Conservation (phyloP, 2,113 vertebrate genomes). For the Oriolus oriolus region DNA sequence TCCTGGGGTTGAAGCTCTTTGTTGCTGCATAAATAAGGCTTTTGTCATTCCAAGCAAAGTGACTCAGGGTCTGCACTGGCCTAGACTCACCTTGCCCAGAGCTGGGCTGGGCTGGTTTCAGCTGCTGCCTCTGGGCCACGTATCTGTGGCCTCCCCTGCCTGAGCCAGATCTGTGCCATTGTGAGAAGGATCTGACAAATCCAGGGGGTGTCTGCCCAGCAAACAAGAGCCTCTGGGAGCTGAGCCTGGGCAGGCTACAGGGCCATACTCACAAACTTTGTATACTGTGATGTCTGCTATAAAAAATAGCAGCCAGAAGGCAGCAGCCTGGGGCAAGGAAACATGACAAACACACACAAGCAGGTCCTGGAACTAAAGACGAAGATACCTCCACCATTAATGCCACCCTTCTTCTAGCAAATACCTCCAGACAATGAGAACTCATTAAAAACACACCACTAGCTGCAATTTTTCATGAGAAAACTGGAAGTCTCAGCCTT, state of each 20-base stretch:
- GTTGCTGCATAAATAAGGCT: not conserved
- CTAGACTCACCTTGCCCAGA: not conserved
- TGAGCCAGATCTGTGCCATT: not conserved
- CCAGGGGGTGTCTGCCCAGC: not conserved
- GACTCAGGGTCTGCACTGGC: fast-evolving
- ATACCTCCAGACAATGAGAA: not conserved
- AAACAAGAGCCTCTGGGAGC: not conserved
- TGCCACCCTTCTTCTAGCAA: not conserved
- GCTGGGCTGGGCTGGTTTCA: not conserved
- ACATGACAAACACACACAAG: not conserved
- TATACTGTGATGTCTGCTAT: too few species aligned
- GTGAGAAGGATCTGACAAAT: not conserved
- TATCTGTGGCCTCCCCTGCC: not conserved
- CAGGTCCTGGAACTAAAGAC: not conserved
- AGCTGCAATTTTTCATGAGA: not conserved
- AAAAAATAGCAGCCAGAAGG: not conserved
- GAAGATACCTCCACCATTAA: not conserved
- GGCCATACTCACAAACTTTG: fast-evolving
- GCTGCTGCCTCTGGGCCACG: fast-evolving
- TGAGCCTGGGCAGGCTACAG: not conserved
- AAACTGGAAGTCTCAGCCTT: not conserved
- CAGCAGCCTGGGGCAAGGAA: not conserved
- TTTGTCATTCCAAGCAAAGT: not conserved
- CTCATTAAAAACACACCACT: not conserved
- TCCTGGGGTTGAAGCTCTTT: not conserved